Evolutionary conservation across 1,140 invertebrate genomes (phyloP).

Genomic region (Cydia amplana): DNA sequence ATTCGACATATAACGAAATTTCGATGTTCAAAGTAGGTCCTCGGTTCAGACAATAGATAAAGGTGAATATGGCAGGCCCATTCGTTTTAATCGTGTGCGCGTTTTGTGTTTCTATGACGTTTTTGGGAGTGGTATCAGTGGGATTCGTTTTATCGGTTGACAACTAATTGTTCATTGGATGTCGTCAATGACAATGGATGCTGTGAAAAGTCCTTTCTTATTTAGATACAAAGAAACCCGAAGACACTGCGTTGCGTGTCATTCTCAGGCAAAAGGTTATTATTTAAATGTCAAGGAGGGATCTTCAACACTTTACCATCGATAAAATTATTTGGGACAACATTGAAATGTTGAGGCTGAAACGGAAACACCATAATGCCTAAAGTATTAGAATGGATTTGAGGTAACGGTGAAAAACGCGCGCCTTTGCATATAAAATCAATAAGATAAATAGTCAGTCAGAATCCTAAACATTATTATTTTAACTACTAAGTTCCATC

Average conservation of each 20-base stretch:
- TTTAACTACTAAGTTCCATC: no score
- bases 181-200: no score
- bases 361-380: conserved; percentile 11
- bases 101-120: conserved; percentile 53
- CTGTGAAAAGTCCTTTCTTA: no score
- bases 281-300: no score
- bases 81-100: conserved; percentile 37
- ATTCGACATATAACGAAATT: no score
- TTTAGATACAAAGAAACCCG: not conserved
- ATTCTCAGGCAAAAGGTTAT: no score
- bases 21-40: not conserved
- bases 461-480: no score
- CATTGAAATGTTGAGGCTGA: not conserved
- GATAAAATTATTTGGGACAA: not conserved
- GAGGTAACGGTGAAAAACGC: not conserved
- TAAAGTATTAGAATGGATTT: conserved; percentile 23
- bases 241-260: not conserved
- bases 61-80: conserved; percentile 43
- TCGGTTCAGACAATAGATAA: not conserved
- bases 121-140: conserved; percentile 38
- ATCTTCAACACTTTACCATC: not conserved
- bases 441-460: not conserved
- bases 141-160: conserved; percentile 31
- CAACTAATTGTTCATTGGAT: not conserved
- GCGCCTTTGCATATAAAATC: not conserved